Percentiles rank a stretch among this genome's conserved stretches.
Conservation (phyloP, 2,888 invertebrate genomes). For the Macrosoma leucophasiata region DNA sequence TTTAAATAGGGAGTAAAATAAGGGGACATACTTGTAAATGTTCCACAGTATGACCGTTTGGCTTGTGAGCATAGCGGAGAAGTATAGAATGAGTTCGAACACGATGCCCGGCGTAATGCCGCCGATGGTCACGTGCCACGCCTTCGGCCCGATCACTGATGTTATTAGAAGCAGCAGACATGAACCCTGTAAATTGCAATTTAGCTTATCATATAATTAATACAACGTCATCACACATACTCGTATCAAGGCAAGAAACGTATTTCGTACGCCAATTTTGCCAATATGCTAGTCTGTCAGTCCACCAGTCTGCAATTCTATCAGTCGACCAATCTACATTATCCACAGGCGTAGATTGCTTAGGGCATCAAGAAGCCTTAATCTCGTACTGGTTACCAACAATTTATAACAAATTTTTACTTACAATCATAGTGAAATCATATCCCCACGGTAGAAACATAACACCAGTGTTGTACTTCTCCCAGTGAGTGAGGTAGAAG, state of each 20-base stretch:
- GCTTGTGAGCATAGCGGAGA: slow-evolving; percentile 88
- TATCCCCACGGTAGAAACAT: slow-evolving; percentile 99
- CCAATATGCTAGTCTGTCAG: no score
- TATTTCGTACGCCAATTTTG: no score
- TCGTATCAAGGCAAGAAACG: no score
- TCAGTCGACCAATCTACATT: no score
- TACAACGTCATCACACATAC: no score
- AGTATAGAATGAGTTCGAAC: slow-evolving; percentile 90
- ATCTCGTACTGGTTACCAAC: no score
- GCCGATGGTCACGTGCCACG: slow-evolving; percentile 88
- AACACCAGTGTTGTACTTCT: slow-evolving; percentile 98
- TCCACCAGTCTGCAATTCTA: no score
- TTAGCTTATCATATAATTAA: no score
- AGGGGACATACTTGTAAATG: slow-evolving; percentile 91
- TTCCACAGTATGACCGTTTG: slow-evolving; percentile 94
- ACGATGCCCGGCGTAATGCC: slow-evolving; percentile 84
- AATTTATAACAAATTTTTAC: no score
- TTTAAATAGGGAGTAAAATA: no score
- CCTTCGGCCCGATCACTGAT: slow-evolving; percentile 81
- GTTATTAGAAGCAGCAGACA: slow-evolving; percentile 74
- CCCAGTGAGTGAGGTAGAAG: slow-evolving; percentile 98
- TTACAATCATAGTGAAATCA: slow-evolving; percentile 97
- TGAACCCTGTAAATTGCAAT: slow-evolving; percentile 71
- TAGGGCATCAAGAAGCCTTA: no score
- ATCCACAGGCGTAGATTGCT: no score